Percentiles rank a stretch among this genome's conserved stretches.
These are phyloP conservation scores for Pelusios castaneus DNA, from an alignment of 2,113 vertebrate species.

Conservation along the genomic window DNA sequence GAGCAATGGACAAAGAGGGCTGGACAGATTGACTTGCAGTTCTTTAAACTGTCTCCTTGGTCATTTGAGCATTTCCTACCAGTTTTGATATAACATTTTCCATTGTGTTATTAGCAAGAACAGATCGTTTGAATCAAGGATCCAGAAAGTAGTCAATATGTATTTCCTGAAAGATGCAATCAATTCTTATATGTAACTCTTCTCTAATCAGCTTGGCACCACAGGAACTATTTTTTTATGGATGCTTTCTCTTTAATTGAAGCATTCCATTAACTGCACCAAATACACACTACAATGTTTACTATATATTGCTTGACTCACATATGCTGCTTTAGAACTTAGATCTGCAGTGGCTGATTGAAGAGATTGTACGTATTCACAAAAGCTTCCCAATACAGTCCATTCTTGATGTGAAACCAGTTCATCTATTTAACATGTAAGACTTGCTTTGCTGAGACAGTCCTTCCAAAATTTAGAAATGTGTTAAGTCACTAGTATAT, in stretches of 20 bases:
- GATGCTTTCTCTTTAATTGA: slow-evolving; percentile 14
- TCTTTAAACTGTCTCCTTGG: slow-evolving; percentile 45
- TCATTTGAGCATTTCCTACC: slow-evolving; percentile 17
- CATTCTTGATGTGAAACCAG: not conserved
- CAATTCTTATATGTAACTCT: slow-evolving; percentile 28
- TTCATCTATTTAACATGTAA: not conserved
- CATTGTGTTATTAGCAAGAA: slow-evolving; percentile 27
- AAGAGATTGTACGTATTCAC: not conserved
- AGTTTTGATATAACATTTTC: slow-evolving; percentile 28
- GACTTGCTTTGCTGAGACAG: not conserved
- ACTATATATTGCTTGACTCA: not conserved
- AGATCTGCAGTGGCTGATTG: not conserved
- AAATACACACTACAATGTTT: not conserved
- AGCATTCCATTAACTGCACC: not conserved
- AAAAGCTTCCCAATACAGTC: not conserved
- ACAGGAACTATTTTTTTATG: slow-evolving; percentile 14
- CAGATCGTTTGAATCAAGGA: slow-evolving; percentile 50
- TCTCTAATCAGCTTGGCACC: slow-evolving; percentile 7
- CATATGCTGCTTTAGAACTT: not conserved
- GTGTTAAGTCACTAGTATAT: not conserved
- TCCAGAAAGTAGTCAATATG: slow-evolving; percentile 25
- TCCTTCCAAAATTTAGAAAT: not conserved
- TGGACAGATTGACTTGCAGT: slow-evolving; percentile 5
- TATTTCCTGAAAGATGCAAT: slow-evolving; percentile 17
- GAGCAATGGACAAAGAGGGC: slow-evolving; percentile 43